phyloP scores from a whole-genome alignment of 2,888 invertebrate species.

The Strigamia crassipes region DNA sequence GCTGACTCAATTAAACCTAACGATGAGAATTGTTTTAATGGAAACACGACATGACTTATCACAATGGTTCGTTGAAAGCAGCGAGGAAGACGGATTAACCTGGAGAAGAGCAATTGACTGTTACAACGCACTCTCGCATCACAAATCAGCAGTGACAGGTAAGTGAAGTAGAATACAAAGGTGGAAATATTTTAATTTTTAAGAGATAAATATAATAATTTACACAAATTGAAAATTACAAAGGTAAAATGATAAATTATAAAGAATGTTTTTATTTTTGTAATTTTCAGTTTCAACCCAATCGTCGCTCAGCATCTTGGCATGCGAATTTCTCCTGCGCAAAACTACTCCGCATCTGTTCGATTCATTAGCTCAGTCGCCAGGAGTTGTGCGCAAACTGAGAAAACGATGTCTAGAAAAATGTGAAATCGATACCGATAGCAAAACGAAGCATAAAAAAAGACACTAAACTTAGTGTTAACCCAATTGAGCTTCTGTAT shows the following conservation, averaged over 20 bases:
- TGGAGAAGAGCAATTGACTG: not conserved
- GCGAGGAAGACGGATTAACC: not conserved
- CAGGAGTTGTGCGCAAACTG: not conserved
- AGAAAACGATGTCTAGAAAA: not conserved
- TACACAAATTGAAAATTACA: not conserved
- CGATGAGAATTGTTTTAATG: not conserved
- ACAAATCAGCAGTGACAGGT: not conserved
- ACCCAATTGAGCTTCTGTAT: not conserved
- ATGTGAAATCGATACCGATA: not conserved
- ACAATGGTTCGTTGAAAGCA: not conserved
- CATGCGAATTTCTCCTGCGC: not conserved
- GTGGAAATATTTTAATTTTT: not conserved
- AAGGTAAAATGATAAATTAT: not conserved
- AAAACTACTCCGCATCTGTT: conserved; percentile 18
- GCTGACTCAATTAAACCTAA: not conserved
- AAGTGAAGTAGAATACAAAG: not conserved
- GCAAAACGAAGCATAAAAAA: not conserved
- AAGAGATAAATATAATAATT: not conserved
- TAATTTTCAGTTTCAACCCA: not conserved
- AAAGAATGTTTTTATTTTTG: not conserved
- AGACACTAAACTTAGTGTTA: not conserved
- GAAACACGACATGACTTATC: not conserved
- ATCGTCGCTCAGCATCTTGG: not conserved
- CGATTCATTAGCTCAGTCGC: not conserved
- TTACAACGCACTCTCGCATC: not conserved